Conservation (phyloP, 2,888 invertebrate genomes). For the Folsomia manolachei region DNA sequence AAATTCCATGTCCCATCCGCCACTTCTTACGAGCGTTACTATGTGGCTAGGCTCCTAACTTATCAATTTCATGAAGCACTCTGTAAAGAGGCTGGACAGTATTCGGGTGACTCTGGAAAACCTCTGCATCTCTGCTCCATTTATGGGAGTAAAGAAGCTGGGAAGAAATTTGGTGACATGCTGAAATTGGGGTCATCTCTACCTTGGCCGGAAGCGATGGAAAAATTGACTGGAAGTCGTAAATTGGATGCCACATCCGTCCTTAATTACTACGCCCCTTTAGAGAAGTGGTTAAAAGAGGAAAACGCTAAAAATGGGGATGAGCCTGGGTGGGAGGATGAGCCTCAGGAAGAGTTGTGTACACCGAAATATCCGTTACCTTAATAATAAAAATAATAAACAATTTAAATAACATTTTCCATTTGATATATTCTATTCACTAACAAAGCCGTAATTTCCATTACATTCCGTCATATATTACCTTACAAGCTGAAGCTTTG, state of each 20-base stretch:
- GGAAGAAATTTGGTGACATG: conserved; percentile 50
- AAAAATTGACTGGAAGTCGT: conserved; percentile 54
- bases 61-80: conserved; percentile 58
- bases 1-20: conserved; percentile 79
- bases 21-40: conserved; percentile 59
- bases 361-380: background rate
- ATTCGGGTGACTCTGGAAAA: conserved; percentile 28
- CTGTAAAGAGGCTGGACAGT: conserved; percentile 55
- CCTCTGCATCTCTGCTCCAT: conserved; percentile 55
- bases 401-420: no score
- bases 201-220: conserved; percentile 58
- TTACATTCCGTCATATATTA: no score
- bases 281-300: conserved; percentile 56
- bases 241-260: conserved; percentile 56
- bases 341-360: background rate
- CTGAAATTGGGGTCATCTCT: conserved; percentile 56
- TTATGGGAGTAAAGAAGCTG: conserved; percentile 54
- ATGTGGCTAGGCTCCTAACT: conserved; percentile 56
- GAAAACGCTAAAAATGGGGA: conserved; percentile 54
- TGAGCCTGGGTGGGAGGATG: conserved; percentile 53
- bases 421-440: no score
- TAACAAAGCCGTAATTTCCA: no score
- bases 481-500: no score
- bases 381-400: no score
- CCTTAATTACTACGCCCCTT: conserved; percentile 57